These are phyloP conservation scores for Rotaria socialis DNA, from an alignment of 2,888 invertebrate genomes.

Conservation along the genomic window DNA sequence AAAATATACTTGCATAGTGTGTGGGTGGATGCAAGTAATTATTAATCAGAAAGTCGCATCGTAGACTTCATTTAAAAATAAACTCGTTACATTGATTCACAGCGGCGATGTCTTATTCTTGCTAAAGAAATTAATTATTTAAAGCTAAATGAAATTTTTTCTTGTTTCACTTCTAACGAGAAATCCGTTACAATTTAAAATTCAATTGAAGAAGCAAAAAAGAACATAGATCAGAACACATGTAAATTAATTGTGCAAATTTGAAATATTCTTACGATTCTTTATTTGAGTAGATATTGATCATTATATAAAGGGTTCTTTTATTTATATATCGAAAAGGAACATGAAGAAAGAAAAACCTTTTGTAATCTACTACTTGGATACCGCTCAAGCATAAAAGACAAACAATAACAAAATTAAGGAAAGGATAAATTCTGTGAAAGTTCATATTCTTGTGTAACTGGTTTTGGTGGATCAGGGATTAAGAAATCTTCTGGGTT, in stretches of 20 bases:
- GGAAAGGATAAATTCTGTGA: constrained; percentile 12
- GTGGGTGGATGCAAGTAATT: background rate
- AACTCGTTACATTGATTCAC: no score
- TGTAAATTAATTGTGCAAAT: no score
- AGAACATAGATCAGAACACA: no score
- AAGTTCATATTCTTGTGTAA: constrained; percentile 45
- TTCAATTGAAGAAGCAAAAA: no score
- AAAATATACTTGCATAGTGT: background rate
- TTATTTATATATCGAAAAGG: background rate
- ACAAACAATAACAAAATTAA: background rate
- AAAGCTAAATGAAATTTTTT: no score
- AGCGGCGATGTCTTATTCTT: no score
- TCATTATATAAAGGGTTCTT: background rate
- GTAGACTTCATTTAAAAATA: no score
- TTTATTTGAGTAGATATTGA: background rate
- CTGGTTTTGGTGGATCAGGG: constrained; percentile 44
- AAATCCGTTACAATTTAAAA: no score
- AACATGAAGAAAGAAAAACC: background rate
- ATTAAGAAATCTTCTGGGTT: constrained; percentile 43
- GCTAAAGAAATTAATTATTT: no score
- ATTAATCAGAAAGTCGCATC: background rate
- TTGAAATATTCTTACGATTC: no score
- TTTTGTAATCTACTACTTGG: background rate
- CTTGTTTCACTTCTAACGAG: no score
- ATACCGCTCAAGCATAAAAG: background rate